Percentiles rank a stretch among this genome's conserved stretches.
Evolutionary conservation across 2,888 invertebrate species (phyloP).

Genomic region (Chrysolina americana): DNA sequence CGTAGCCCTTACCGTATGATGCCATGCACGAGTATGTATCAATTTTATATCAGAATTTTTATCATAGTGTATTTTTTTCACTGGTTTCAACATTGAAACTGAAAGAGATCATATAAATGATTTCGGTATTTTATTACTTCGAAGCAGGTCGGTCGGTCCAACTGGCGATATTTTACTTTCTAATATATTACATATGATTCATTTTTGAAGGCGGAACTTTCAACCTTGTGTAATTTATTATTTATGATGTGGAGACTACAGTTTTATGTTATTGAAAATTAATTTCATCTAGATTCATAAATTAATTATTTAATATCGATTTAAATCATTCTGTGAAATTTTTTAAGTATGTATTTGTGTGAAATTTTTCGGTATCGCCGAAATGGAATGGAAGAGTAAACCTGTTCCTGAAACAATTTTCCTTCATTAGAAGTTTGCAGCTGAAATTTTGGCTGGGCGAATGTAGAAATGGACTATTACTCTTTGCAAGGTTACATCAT

Average conservation of each 20-base stretch:
- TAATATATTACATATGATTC: slow-evolving; percentile 20
- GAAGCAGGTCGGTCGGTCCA: neutral
- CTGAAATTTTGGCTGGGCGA: too few species aligned
- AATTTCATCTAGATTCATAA: neutral
- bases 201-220: slow-evolving; percentile 23
- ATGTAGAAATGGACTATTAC: too few species aligned
- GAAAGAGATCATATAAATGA: slow-evolving; percentile 10
- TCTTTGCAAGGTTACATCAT: too few species aligned
- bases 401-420: too few species aligned
- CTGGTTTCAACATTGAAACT: neutral
- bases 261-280: neutral
- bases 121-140: slow-evolving; percentile 17
- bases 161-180: slow-evolving; percentile 16
- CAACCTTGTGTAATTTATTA: slow-evolving; percentile 12
- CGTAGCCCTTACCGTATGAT: too few species aligned
- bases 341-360: neutral
- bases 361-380: too few species aligned
- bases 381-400: too few species aligned
- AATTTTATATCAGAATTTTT: too few species aligned
- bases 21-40: too few species aligned
- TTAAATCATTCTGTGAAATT: neutral
- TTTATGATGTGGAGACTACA: slow-evolving; percentile 20
- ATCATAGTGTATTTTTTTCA: neutral
- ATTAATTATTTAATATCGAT: neutral
- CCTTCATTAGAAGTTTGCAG: too few species aligned